Conservation (phyloP, 2,797 vertebrate species). For the Bufotes viridis region DNA sequence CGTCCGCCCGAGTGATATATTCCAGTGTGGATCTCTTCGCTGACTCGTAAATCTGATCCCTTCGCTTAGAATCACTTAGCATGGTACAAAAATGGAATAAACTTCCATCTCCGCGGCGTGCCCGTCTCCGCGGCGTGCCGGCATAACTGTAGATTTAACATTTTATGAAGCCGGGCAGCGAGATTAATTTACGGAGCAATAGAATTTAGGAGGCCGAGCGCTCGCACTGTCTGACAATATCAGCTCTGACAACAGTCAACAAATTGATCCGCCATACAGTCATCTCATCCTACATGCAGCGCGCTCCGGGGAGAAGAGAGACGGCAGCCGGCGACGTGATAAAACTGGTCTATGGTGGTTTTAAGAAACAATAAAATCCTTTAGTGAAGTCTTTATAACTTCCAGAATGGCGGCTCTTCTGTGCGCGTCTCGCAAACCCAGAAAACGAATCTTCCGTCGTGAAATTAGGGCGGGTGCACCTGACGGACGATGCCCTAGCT, state of each 20-base stretch:
- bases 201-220: conserved; percentile 39
- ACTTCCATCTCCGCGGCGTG: neutral
- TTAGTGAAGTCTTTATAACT: conserved; percentile 43
- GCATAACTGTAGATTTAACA: conserved; percentile 46
- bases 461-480: neutral
- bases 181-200: conserved; percentile 54
- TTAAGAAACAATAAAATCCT: conserved; percentile 43
- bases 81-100: conserved; percentile 31
- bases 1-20: neutral
- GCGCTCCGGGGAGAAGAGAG: neutral
- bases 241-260: conserved; percentile 68
- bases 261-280: conserved; percentile 69
- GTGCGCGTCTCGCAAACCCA: neutral
- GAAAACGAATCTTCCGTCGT: neutral
- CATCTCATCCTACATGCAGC: conserved; percentile 65
- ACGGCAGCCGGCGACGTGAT: neutral
- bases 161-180: conserved; percentile 51
- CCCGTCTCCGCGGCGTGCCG: conserved; percentile 12
- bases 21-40: neutral
- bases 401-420: conserved; percentile 5
- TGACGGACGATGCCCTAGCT: neutral
- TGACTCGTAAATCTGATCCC: conserved; percentile 17
- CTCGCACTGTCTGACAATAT: conserved; percentile 63
- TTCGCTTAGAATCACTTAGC: conserved; percentile 33
- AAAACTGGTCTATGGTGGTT: conserved; percentile 24